Evolutionary conservation across 1,140 invertebrate genomes (phyloP).

Genomic region (Sinonovacula constricta): DNA sequence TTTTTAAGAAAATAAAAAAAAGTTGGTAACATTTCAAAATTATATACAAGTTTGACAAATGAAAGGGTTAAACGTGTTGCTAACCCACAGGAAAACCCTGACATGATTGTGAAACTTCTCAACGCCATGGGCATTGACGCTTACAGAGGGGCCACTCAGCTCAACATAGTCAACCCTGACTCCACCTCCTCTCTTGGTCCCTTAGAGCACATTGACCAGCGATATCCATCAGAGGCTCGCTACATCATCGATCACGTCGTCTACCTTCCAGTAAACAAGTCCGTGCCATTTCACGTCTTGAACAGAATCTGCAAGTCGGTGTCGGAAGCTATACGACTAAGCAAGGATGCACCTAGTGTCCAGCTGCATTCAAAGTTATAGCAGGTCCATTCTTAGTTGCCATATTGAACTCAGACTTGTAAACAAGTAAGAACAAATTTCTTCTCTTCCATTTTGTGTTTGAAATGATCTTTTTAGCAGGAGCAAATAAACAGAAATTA

Average conservation of each 20-base stretch:
- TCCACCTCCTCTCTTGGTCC: not conserved
- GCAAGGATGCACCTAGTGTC: slow-evolving; percentile 54
- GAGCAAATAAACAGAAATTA: no score
- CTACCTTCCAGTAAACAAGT: slow-evolving; percentile 77
- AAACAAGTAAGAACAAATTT: no score
- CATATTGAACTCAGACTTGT: no score
- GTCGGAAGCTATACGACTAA: slow-evolving; percentile 52
- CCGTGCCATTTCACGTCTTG: slow-evolving; percentile 73
- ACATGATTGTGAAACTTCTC: slow-evolving; percentile 68
- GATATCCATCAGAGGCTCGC: slow-evolving; percentile 74
- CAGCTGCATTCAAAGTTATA: slow-evolving; percentile 57
- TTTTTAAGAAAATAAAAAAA: no score
- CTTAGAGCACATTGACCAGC: slow-evolving; percentile 49
- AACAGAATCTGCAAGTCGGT: slow-evolving; percentile 70
- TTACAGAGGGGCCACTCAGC: slow-evolving; percentile 77
- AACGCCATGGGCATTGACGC: slow-evolving; percentile 77
- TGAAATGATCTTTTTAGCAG: no score
- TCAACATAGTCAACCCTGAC: slow-evolving; percentile 74
- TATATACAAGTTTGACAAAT: no score
- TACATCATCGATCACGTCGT: slow-evolving; percentile 78
- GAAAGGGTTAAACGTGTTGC: no score
- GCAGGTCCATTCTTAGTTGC: no score
- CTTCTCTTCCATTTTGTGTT: no score
- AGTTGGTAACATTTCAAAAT: no score
- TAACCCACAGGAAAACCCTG: slow-evolving; percentile 76